A percentile compares a stretch with the other conserved stretches of the same genome.
phyloP scores from a whole-genome alignment of 2,797 vertebrate genomes.

The Mormyrops boulengeri region DNA sequence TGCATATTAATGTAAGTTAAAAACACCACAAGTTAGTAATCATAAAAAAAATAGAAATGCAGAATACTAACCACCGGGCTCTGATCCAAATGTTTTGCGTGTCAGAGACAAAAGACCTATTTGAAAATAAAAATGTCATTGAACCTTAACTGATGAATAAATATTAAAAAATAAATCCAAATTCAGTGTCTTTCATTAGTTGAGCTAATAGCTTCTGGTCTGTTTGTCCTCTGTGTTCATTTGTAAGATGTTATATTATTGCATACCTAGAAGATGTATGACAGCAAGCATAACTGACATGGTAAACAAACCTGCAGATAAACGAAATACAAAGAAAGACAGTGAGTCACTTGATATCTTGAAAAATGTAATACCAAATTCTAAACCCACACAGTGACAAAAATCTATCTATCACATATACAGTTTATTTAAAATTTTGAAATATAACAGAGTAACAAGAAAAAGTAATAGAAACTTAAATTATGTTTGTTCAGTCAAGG shows the following conservation, averaged over 20 bases:
- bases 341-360: background rate
- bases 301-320: constrained; percentile 38
- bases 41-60: background rate
- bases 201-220: background rate
- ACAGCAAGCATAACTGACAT: constrained; percentile 33
- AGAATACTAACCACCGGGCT: constrained; percentile 35
- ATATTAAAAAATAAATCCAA: background rate
- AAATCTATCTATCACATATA: constrained; percentile 1
- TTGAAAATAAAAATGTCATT: background rate
- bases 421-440: background rate
- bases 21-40: background rate
- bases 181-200: background rate
- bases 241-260: background rate
- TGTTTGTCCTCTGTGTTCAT: background rate
- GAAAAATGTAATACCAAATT: background rate
- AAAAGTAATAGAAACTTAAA: background rate
- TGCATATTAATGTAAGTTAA: background rate
- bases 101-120: constrained; percentile 41
- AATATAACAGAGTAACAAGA: background rate
- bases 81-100: constrained; percentile 33
- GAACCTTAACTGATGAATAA: background rate
- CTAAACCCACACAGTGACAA: background rate
- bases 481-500: background rate
- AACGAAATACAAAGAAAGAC: background rate
- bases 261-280: constrained; percentile 41